Conservation (phyloP, 2,113 vertebrate species). For the Pelecanus crispus region DNA sequence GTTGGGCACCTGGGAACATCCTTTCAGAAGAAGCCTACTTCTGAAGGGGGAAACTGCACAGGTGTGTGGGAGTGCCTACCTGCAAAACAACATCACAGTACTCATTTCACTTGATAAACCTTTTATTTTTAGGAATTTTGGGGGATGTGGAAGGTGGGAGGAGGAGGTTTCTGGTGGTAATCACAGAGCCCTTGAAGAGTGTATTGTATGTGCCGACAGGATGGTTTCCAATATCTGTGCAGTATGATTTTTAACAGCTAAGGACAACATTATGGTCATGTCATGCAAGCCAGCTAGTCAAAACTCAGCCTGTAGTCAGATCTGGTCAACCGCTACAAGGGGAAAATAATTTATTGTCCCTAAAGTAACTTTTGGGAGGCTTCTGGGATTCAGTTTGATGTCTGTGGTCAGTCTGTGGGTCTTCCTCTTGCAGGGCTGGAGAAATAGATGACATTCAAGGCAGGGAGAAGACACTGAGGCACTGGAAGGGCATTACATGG, state of each 20-base stretch:
- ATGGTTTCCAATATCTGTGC: not conserved
- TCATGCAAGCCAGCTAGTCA: not conserved
- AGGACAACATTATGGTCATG: not conserved
- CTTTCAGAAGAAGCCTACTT: not conserved
- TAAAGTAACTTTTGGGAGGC: not conserved
- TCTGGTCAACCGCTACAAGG: not conserved
- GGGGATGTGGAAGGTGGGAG: not conserved
- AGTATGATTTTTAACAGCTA: not conserved
- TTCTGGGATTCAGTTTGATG: not conserved
- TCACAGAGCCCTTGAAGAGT: not conserved
- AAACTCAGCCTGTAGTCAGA: not conserved
- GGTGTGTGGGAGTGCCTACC: not conserved
- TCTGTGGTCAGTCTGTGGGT: not conserved
- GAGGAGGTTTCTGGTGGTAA: not conserved
- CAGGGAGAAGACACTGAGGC: not conserved
- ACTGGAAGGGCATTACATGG: not conserved
- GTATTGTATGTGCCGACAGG: not conserved
- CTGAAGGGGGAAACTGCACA: not conserved
- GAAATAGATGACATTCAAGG: not conserved
- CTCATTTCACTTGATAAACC: not conserved
- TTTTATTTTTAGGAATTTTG: not conserved
- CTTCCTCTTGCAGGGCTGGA: accelerated
- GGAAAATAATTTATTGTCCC: not conserved
- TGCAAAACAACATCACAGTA: not conserved
- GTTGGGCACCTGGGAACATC: not conserved